These are phyloP conservation scores for Crocuta crocuta DNA, from an alignment of 2,113 vertebrate species.

Conservation along the genomic window DNA sequence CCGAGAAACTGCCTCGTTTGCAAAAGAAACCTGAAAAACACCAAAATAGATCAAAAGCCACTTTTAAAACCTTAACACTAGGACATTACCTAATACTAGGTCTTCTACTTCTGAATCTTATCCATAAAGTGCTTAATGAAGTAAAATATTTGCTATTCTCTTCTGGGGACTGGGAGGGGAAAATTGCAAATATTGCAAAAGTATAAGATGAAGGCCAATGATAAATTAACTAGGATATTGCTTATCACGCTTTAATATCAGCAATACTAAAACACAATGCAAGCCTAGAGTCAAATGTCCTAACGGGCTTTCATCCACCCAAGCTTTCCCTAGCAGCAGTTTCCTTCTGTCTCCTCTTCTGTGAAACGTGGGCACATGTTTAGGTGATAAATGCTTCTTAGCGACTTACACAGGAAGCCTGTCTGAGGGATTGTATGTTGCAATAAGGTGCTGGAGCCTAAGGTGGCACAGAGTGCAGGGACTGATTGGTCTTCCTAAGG, in stretches of 20 bases:
- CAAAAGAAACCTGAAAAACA: constrained; percentile 53
- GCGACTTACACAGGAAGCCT: neutral
- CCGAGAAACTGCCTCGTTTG: constrained; percentile 42
- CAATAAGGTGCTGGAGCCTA: neutral
- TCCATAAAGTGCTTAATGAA: constrained; percentile 77
- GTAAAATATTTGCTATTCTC: constrained; percentile 71
- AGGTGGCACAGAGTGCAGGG: neutral
- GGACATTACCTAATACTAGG: constrained; percentile 30
- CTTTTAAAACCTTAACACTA: constrained; percentile 7
- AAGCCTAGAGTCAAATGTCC: constrained; percentile 13
- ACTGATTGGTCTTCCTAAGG: neutral
- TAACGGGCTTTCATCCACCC: constrained; percentile 34
- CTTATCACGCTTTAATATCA: constrained; percentile 74
- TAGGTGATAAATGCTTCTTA: neutral
- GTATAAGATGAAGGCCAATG: constrained; percentile 67
- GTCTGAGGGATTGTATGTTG: neutral
- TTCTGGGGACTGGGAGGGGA: constrained; percentile 57
- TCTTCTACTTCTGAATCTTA: constrained; percentile 58
- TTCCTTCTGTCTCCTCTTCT: neutral
- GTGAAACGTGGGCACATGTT: neutral
- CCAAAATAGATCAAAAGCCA: neutral
- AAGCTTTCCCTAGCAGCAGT: neutral
- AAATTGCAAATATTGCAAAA: constrained; percentile 74
- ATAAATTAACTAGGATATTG: constrained; percentile 77
- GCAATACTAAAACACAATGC: constrained; percentile 71